Base-by-base conservation (phyloP, 2,888 invertebrate species). In the Plebejus argus region DNA sequence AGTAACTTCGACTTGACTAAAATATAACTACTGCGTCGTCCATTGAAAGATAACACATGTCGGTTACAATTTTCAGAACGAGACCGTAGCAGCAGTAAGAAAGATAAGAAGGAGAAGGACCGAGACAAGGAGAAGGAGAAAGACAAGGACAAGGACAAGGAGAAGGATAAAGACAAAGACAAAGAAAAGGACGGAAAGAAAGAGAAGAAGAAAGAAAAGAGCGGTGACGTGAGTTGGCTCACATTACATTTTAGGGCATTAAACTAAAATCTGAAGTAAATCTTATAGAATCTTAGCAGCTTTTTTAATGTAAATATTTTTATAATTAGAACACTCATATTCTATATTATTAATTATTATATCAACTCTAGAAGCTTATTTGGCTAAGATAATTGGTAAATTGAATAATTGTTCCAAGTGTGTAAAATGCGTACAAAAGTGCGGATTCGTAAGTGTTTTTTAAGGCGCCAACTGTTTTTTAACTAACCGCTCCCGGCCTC, bases 101-200 rank as follows among this genome's bases (percentile, higher is more conserved):
- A 95, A 83, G 95, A 96, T 79, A 95, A 95, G 83, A 95, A 96
- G 79, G 95, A 96, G 82, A 76, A 76, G 28, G 76, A 76, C 10
- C 70, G 49, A 33, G 76, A 76, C 33, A 76, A 76, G 0, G 95
- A 95, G 78, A 95, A 95, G 79, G 94, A 95, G 61, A 94, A 93
- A 79, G 94, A 95, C 35, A 89, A 90, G 77, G 90, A 90, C 28
- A 94, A 93, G 82, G 94, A 94, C 20, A 90, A 90, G 15, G 94
- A 94, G 20, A 90, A 90, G 15, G 94, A 94, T 8, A 93, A 93
- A 77, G 92, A 92, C 28, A 80, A 83, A 76, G 89, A 90, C 82
- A 90, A 92, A 78, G 94, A 94, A 53, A 92, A 94, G 83, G 94
- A 94, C 33, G 89, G 90, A 10, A 94, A 94, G 56, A 93, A 93